Evolutionary conservation across 2,888 invertebrate species (phyloP), one percentile per base, ranked within the genome.

Genomic region (Drosophila incognita): DNA sequence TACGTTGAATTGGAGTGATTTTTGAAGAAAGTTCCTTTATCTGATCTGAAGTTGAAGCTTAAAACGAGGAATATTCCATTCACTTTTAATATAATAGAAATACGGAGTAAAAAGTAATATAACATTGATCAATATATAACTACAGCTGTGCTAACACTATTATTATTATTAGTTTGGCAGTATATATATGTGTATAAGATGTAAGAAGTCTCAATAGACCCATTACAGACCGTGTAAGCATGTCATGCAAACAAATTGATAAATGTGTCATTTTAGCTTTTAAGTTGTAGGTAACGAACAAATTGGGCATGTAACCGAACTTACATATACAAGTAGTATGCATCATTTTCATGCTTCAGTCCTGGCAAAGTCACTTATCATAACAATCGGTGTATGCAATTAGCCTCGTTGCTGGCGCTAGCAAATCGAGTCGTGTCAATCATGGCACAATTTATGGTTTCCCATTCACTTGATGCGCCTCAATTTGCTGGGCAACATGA

Each of bases 371-470:
- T 38, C 52, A 48, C 42, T 46, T 46, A 46, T 31, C 61, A 51
- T 66, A 60, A 36, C 63, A 35, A 11, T 18, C 58, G 29, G 62
- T 11, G 36, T 56, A 40, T 70, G 77, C 70, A 77, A 77, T 76
- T 73, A 63, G 60, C 49, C 51, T 56, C 49, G 63, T 60, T 70
- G 63, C 35, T 40, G 51, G 35, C 27, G 48, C 38, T 36, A 10
- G 31, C 57, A 74, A 68, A 56, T 63, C 60, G 66, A 69, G 60
- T 57, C 56, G 48, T 58, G 69, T 61, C 82, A 79, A 82, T 82
- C 76, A 76, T 53, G 51, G 70, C 56, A 52, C 46, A 79, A 82
- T 79, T 81, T 73, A 81, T 81, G 80, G 66, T 52, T 61, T 38
- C 61, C 24, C 72, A 60, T 68, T 49, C 51, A 52, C 15, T 51